Evolutionary conservation across 1,140 invertebrate genomes (phyloP).

Genomic region (Gryllus bimaculatus): DNA sequence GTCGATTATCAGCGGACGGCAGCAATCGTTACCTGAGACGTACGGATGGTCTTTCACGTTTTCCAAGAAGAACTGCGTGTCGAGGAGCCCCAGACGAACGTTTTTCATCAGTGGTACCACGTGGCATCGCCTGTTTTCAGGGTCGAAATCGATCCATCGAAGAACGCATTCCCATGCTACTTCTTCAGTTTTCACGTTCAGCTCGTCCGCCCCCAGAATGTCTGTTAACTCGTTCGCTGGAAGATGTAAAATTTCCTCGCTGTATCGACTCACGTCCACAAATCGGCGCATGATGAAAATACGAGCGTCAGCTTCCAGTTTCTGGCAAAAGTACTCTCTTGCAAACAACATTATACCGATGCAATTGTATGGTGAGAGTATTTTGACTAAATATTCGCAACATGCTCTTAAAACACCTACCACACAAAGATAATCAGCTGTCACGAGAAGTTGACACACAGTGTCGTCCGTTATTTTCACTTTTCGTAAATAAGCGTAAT

Average conservation of each 20-base stretch:
- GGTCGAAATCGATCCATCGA: constrained; percentile 53
- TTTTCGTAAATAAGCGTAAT: constrained; percentile 72
- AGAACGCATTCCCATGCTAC: constrained; percentile 53
- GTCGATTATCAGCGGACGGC: constrained; percentile 61
- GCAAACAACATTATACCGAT: constrained; percentile 38
- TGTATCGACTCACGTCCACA: constrained; percentile 49
- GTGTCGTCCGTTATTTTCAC: constrained; percentile 60
- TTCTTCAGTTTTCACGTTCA: constrained; percentile 56
- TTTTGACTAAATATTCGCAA: constrained; percentile 33
- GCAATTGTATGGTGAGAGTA: constrained; percentile 35
- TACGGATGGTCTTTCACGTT: constrained; percentile 50
- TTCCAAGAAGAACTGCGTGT: constrained; percentile 39
- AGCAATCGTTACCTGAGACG: constrained; percentile 50
- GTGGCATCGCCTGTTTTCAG: constrained; percentile 47
- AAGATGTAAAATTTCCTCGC: constrained; percentile 60
- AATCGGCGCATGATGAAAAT: constrained; percentile 66
- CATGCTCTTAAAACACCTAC: constrained; percentile 34
- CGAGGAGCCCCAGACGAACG: constrained; percentile 72
- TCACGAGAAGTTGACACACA: constrained; percentile 58
- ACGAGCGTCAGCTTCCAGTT: constrained; percentile 52
- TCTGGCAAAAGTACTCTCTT: constrained; percentile 10
- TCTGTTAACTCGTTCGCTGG: constrained; percentile 54
- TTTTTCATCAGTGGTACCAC: constrained; percentile 67
- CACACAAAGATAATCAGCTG: constrained; percentile 30
- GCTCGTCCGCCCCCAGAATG: constrained; percentile 58